Percentiles rank a stretch among this genome's conserved stretches.
phyloP scores from a whole-genome alignment of 2,888 invertebrate species.

The Luperina nickerlii region DNA sequence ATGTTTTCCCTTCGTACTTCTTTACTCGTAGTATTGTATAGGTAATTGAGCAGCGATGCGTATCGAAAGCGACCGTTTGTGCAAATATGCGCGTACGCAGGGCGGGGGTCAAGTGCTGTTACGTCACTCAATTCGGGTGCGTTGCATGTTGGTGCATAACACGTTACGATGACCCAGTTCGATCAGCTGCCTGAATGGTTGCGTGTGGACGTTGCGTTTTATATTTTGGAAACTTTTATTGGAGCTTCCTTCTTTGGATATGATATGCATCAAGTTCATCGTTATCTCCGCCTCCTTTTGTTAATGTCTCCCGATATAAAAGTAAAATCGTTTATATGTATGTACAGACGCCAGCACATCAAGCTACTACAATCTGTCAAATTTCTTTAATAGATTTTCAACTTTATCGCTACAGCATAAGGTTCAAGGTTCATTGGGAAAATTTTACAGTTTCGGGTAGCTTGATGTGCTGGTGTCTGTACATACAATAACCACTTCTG shows the following conservation, averaged over 20 bases:
- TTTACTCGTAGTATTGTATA: slow-evolving; percentile 8
- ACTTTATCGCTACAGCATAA: no score
- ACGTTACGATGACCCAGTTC: slow-evolving; percentile 46
- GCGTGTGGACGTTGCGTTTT: slow-evolving; percentile 2
- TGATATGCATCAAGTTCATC: no score
- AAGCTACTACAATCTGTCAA: no score
- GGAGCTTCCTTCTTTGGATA: neutral
- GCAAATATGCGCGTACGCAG: slow-evolving; percentile 58
- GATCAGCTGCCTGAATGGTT: slow-evolving; percentile 18
- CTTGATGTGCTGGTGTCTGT: no score
- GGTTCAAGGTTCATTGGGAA: no score
- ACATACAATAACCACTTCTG: neutral
- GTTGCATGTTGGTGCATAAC: slow-evolving; percentile 37
- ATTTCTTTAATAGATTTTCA: no score
- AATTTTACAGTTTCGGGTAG: no score
- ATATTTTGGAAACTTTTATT: slow-evolving; percentile 4
- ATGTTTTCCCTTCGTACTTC: slow-evolving; percentile 1
- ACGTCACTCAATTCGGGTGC: slow-evolving; percentile 54
- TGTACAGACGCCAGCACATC: no score
- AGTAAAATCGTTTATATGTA: no score
- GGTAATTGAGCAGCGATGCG: slow-evolving; percentile 47
- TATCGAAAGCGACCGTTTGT: slow-evolving; percentile 70
- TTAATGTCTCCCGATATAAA: neutral
- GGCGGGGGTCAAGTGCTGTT: slow-evolving; percentile 58
- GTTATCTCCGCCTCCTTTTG: neutral